These are phyloP conservation scores for Plodia interpunctella DNA, from an alignment of 1,140 invertebrate species.

Conservation along the genomic window DNA sequence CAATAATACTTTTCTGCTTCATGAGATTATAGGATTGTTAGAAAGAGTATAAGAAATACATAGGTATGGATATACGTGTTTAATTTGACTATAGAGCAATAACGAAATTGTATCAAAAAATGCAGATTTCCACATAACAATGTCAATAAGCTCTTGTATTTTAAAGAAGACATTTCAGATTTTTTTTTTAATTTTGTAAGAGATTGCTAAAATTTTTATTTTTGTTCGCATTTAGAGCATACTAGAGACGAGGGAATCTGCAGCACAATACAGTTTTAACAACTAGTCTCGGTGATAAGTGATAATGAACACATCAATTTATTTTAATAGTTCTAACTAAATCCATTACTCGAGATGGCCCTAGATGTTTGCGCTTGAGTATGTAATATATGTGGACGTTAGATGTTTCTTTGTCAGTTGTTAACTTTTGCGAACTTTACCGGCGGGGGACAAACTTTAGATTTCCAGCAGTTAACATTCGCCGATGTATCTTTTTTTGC, in stretches of 20 bases:
- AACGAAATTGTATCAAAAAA: slow-evolving; percentile 39
- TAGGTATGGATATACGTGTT: slow-evolving; percentile 65
- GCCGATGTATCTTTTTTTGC: too few relatives aligned
- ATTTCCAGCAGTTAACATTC: too few relatives aligned
- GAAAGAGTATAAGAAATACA: slow-evolving; percentile 50
- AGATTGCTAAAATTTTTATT: not conserved
- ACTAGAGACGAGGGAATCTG: slow-evolving; percentile 45
- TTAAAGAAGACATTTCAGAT: not conserved
- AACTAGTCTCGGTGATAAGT: slow-evolving; percentile 36
- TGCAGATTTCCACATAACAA: slow-evolving; percentile 56
- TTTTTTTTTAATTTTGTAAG: not conserved
- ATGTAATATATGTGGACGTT: slow-evolving; percentile 14
- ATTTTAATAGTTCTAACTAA: slow-evolving; percentile 49
- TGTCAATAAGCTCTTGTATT: not conserved
- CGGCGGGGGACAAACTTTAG: too few relatives aligned
- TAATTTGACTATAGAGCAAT: slow-evolving; percentile 55
- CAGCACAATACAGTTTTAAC: slow-evolving; percentile 30
- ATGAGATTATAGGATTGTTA: slow-evolving; percentile 72
- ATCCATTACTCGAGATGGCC: slow-evolving; percentile 54
- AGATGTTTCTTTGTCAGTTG: too few relatives aligned
- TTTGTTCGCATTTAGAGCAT: not conserved
- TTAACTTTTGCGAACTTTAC: too few relatives aligned
- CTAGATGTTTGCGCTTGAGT: slow-evolving; percentile 68
- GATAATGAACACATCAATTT: slow-evolving; percentile 42
- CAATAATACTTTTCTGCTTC: slow-evolving; percentile 74